Conservation (phyloP, 1,140 invertebrate species). For the Drosophila nannoptera region DNA sequence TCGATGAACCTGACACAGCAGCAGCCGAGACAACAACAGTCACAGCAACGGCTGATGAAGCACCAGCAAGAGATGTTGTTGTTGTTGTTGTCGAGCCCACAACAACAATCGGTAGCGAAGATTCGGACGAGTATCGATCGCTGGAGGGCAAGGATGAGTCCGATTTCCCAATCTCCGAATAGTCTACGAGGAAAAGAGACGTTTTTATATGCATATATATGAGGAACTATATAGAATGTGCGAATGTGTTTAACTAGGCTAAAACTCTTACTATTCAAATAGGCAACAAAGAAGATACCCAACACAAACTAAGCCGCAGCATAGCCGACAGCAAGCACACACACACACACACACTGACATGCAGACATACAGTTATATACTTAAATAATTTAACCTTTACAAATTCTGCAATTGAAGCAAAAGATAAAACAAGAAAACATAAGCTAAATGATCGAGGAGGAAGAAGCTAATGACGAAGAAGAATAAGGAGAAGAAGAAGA, state of each 20-base stretch:
- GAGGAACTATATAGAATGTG: neutral
- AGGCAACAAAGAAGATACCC: constrained; percentile 23
- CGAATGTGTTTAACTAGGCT: constrained; percentile 49
- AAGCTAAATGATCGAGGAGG: neutral
- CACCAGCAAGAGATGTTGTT: constrained; percentile 3
- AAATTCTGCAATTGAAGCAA: constrained; percentile 32
- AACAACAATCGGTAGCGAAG: constrained; percentile 66
- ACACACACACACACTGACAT: constrained; percentile 30
- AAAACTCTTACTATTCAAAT: constrained; percentile 62
- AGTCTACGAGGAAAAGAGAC: constrained; percentile 45
- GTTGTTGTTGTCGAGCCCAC: constrained; percentile 40
- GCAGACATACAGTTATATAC: constrained; percentile 57
- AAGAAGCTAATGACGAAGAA: too few relatives aligned
- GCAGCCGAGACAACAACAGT: constrained; percentile 24
- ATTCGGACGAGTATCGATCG: constrained; percentile 78
- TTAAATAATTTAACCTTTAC: constrained; percentile 69
- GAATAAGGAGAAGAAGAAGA: constrained; percentile 12
- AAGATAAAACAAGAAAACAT: constrained; percentile 18
- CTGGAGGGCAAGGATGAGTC: constrained; percentile 73
- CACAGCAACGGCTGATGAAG: constrained; percentile 8
- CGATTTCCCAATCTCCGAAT: constrained; percentile 74
- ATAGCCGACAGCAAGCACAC: constrained; percentile 9
- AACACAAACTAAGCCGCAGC: constrained; percentile 24
- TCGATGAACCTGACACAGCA: constrained; percentile 41
- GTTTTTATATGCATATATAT: constrained; percentile 34